Evolutionary conservation across 2,888 invertebrate species (phyloP).

Genomic region (Mythimna loreyi): DNA sequence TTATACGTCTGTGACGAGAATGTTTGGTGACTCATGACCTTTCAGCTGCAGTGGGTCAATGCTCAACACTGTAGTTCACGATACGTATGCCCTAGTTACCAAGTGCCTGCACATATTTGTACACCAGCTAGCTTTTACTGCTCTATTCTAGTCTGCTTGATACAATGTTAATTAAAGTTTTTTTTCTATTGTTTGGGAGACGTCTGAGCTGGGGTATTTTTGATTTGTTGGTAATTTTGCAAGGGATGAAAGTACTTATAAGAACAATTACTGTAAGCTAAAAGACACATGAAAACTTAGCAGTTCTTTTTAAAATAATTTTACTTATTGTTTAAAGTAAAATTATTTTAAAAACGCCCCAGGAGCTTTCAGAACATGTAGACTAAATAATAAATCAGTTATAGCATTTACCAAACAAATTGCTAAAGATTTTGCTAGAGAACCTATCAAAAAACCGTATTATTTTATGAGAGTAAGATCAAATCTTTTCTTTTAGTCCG

Average conservation of each 20-base stretch:
- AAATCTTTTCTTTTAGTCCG: not conserved
- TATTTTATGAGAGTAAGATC: not conserved
- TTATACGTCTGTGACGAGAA: slow-evolving; percentile 17
- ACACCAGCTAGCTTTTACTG: slow-evolving; percentile 17
- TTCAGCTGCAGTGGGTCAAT: slow-evolving; percentile 61
- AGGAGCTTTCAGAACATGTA: too few relatives aligned
- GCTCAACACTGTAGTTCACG: slow-evolving; percentile 52
- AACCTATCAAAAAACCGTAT: not conserved
- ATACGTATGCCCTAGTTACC: slow-evolving; percentile 61
- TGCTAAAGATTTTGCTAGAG: not conserved
- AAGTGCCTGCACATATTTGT: slow-evolving; percentile 50
- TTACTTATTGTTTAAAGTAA: too few relatives aligned
- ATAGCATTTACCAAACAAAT: not conserved
- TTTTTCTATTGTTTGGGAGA: not conserved
- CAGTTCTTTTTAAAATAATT: not conserved
- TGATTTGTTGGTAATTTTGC: not conserved
- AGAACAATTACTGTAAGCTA: not conserved
- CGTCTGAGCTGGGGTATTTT: not conserved
- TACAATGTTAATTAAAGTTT: slow-evolving; percentile 2
- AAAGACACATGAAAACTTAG: not conserved
- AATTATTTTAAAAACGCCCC: too few relatives aligned
- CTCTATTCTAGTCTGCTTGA: slow-evolving; percentile 2
- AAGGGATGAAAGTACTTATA: not conserved
- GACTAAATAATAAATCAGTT: not conserved
- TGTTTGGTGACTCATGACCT: slow-evolving; percentile 62